Evolutionary conservation across 2,113 vertebrate genomes (phyloP), one percentile per base, ranked within the genome.

Genomic region (Hiodon tergisus): DNA sequence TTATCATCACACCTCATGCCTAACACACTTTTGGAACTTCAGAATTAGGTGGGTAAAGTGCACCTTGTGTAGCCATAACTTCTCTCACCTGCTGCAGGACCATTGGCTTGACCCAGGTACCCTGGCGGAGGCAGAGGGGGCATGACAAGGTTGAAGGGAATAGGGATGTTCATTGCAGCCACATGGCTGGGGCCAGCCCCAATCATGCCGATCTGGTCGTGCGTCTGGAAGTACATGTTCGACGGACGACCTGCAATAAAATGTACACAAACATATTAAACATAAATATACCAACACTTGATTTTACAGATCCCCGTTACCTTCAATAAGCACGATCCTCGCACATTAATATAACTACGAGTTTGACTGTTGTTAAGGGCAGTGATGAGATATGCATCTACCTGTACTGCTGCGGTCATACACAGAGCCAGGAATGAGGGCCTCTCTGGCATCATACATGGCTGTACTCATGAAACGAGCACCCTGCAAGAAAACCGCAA

Each of bases 171-270:
- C 95, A 99, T 94, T 6, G 96, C 92, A 0, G 94, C 90, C 86
- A 98, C 93, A 0, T 95, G 96, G 86, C 94, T 92, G 31, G 95
- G 94, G 4, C 95, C 96, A 0, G 96, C 90, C 0, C 97, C 95
- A 68, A 99, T 98, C 97, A 99, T 96, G 74, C 97, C 97, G 0
- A 99, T 96, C 91, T 98, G 97, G 89, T 99, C 97, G 0, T 99
- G 97, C 5, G 97, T 99, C 77, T 99, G 97, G 88, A 99, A 98
- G 87, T 99, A 99, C 96, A 98, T 95, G 88, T 92, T 99, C 7
- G 96, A 95, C 0, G 95, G 95, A 52, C 96, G 97, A 0, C 95
- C 96, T 87, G 87, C 14, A 68, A 76, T 80, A 14, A 71, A 0
- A 54, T 2, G 69, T 3, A 58, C 0, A 62, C 1, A 73, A 48